Evolutionary conservation across 2,888 invertebrate genomes (phyloP), one percentile per base, ranked within the genome.

Genomic region (Pantelozetes paolii): DNA sequence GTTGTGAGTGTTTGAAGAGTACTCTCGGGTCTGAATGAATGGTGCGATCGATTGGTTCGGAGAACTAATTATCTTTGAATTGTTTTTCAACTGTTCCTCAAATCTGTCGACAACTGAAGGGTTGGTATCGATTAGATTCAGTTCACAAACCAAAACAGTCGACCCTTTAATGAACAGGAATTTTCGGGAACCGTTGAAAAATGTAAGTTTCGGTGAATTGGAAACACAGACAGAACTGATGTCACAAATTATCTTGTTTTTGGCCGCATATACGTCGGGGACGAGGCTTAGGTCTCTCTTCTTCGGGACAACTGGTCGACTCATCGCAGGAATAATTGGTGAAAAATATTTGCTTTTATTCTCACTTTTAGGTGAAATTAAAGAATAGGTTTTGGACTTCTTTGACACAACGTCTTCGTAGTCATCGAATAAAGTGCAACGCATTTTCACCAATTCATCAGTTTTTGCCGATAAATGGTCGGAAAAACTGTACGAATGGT

Each of bases 391-490:
- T 70, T 73, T 71, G 36, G 28, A 28, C 71, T 74, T 71, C 23
- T 71, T 75, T 9, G 70, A 26, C 11, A 70, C 20, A 20, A 50
- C 73, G 57, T 48, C 48, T 62, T 71, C 74, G 18, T 75, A 71
- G n/a, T 75, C 75, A 71, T 30, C 50, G 30, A 75, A 75, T 28
- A 75, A 28, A n/a, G 72, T 64, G 20, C 59, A 74, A 48, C 75
- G 57, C 74, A 75, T 75, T 32, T 48, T 28, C 54, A 67, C 71
- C 20, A 50, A 42, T 45, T 71, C 57, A 59, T 23, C 42, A 23
- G 15, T 30, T 36, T 54, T 45, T 36, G 64, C 3, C 36, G 20
- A 6, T 18, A 64, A 32, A 20, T 30, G 36, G n/a, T 32, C 9
- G 1, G 30, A 57, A 18, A 28, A 26, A 15, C n/a, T 20, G 36